These are phyloP conservation scores for Lamprologus callipterus DNA, from an alignment of 2,113 vertebrate genomes.

Conservation along the genomic window DNA sequence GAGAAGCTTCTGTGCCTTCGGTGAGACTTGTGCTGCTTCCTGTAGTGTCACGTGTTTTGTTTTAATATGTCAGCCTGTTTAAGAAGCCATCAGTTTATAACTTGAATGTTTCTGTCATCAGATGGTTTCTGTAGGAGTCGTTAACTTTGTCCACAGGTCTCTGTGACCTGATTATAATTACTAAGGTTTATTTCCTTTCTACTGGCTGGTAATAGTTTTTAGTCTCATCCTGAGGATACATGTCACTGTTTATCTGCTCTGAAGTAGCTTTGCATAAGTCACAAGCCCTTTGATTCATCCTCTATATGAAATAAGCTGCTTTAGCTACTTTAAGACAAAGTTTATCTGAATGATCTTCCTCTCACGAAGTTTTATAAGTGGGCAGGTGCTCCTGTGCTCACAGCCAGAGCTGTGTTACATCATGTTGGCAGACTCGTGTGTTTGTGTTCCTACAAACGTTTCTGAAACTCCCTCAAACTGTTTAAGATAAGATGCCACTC, in stretches of 20 bases:
- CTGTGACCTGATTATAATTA: background rate
- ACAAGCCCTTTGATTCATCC: background rate
- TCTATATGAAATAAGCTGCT: background rate
- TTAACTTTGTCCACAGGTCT: rapidly evolving
- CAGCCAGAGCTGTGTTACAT: background rate
- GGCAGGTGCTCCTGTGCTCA: background rate
- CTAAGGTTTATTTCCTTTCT: background rate
- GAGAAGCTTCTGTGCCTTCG: rapidly evolving
- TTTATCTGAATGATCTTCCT: rapidly evolving
- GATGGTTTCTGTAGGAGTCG: rapidly evolving
- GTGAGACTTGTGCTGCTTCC: rapidly evolving
- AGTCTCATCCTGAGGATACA: rapidly evolving
- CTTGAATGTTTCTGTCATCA: background rate
- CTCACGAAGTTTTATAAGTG: rapidly evolving
- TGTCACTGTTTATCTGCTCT: background rate
- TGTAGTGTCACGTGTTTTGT: rapidly evolving
- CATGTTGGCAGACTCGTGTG: background rate
- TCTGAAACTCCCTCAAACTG: background rate
- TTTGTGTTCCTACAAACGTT: background rate
- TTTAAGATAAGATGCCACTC: background rate
- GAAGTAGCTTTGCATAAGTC: background rate
- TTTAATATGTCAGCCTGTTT: background rate
- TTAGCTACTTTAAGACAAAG: background rate
- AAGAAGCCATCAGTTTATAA: background rate
- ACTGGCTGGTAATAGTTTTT: background rate